Evolutionary conservation across 2,113 vertebrate genomes (phyloP), one percentile per base, ranked within the genome.

Genomic region (Stictonetta naevosa): DNA sequence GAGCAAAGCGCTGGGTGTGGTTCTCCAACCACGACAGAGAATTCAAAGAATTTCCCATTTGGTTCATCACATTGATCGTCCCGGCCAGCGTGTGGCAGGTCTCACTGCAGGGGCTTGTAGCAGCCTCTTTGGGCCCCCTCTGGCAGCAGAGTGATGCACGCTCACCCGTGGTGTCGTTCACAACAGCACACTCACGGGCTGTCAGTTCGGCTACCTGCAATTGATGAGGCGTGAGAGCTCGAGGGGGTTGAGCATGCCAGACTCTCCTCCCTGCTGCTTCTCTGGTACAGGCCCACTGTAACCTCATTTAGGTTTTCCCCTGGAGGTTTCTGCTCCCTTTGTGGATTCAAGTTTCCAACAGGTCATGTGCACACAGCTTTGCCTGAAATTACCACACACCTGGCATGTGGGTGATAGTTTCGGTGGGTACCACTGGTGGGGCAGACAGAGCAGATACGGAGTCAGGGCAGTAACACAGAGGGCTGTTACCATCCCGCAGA

Each of bases 101-200:
- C 29, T 48, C 10, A 0, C 73, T 9, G 87, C 83, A 73, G 50
- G 75, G 34, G 8, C 20, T 34, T 46, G 21, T 58, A 16, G 28
- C 46, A 59, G 13, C 14, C 80, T 83, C 62, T 50, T 36, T 5
- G 2, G 23, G 40, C 23, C 31, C 52, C 40, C 80, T 46, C 64
- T 31, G 62, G 56, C 20, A 3, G 0, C 4, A 42, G 58, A 64
- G 48, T 0, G 2, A 17, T 5, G 5, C 4, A 15, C 0, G 1
- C 71, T 6, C 33, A 17, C 56, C 38, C 2, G 18, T 1, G 5
- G 26, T 29, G 18, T 62, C 31, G 31, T 83, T 81, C 60, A 84
- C 74, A 48, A 11, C 26, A 48, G 33, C 16, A 52, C 5, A 5
- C 28, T 59, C 22, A 34, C 40, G 18, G 26, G 36, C 13, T 89